Base-by-base conservation (phyloP, 2,797 vertebrate species). In the Pogoniulus pusillus region DNA sequence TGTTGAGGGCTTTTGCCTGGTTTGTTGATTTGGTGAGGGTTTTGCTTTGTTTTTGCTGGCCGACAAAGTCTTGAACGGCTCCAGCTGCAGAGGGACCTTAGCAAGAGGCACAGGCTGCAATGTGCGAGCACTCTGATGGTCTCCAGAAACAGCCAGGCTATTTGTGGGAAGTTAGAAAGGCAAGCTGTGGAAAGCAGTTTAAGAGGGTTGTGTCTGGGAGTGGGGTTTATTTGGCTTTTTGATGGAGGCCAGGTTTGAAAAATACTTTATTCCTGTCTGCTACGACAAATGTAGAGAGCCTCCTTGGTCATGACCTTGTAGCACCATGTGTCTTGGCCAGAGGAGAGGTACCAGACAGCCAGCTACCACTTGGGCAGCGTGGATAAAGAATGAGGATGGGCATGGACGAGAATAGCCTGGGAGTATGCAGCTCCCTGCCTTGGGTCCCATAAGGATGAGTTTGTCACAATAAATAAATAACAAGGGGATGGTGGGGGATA, bases 401-500 rank as follows among this genome's bases (percentile, higher is more conserved):
- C 90, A 82, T 51, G 7, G 84, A 26, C 0, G 1, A 58, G 91
- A 89, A 73, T 77, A 93, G 82, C 79, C 94, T 71, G 85, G 87
- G 86, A 96, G 76, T 47, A 82, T 0, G 0, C 69, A 58, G 64
- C 83, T 91, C 91, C 79, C 63, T 3, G 58, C 89, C 88, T n/a
- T 8, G 57, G 63, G 73, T 96, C 95, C 82, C 95, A 81, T 12
- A 87, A 93, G 90, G 96, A 93, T 81, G 87, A 41, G 86, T 95
- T 93, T 96, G 93, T 95, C 95, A 96, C 93, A 95, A 93, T 93
- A 93, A 96, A 95, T 96, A 91, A 94, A 93, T 95, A 95, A 90
- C 93, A 94, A 96, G 82, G 74, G 60, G 82, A 29, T 91, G 85
- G 92, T 69, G 71, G 45, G 73, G 84, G 76, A 86, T 66, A 87